These are phyloP conservation scores for Dipus sagitta DNA, from an alignment of 2,797 vertebrate genomes.

Conservation along the genomic window DNA sequence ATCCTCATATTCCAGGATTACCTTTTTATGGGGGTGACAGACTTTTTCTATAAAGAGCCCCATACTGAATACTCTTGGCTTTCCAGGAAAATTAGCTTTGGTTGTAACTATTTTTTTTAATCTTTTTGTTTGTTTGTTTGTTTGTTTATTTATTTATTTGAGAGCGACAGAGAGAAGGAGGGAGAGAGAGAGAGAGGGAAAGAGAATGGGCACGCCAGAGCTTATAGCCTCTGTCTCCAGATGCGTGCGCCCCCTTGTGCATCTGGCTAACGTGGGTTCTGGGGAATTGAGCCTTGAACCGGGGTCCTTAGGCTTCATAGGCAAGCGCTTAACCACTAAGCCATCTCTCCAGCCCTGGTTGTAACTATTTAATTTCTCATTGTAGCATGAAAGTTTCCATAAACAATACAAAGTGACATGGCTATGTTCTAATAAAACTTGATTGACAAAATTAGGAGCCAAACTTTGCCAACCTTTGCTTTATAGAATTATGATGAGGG, in stretches of 20 bases:
- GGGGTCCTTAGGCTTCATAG: no score
- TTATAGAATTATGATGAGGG: not conserved
- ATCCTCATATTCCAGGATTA: not conserved
- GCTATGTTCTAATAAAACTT: conserved; percentile 8
- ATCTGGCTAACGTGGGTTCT: no score
- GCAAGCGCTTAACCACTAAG: no score
- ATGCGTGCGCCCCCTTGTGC: no score
- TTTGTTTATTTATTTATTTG: no score
- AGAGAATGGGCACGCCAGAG: no score
- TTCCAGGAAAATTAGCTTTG: not conserved
- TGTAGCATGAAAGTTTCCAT: not conserved
- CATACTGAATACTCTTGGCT: not conserved
- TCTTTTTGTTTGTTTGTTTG: no score
- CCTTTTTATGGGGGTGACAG: not conserved
- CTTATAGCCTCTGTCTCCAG: no score
- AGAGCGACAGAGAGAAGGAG: no score
- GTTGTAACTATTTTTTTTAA: not conserved
- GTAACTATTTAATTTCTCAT: not conserved
- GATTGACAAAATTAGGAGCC: not conserved
- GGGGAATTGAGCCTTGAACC: no score
- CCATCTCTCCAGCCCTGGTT: no score
- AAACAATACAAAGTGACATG: not conserved
- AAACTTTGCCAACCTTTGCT: not conserved
- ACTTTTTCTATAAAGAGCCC: conserved; percentile 12
- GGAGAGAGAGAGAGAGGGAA: no score